Evolutionary conservation across 2,888 invertebrate genomes (phyloP).

Genomic region (Amorpha juglandis): DNA sequence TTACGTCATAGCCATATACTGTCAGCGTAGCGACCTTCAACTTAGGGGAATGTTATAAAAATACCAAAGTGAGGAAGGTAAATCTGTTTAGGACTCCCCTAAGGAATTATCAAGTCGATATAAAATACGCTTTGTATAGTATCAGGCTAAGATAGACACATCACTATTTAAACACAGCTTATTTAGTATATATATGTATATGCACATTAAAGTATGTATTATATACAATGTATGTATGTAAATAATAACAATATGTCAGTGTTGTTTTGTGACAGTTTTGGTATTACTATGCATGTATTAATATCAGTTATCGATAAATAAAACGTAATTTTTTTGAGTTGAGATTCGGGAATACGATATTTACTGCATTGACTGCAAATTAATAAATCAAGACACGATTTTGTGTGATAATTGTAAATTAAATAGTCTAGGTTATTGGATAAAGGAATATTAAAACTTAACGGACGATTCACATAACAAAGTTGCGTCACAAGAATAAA

Average conservation of each 20-base stretch:
- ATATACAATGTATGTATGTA: conserved; percentile 43
- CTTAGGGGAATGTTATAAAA: no score
- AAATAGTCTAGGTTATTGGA: no score
- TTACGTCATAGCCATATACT: background rate
- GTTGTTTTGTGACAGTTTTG: conserved; percentile 41
- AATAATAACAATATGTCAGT: conserved; percentile 39
- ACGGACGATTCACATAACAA: no score
- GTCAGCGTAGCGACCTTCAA: background rate
- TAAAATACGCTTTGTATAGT: background rate
- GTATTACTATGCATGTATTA: conserved; percentile 25
- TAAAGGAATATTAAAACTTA: no score
- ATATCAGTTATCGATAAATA: background rate
- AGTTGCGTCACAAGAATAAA: no score
- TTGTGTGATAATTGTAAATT: no score
- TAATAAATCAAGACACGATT: no score
- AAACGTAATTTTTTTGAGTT: background rate
- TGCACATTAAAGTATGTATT: conserved; percentile 39
- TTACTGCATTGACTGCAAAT: no score
- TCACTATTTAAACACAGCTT: conserved; percentile 7
- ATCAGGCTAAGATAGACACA: background rate
- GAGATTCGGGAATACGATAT: no score
- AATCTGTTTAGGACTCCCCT: no score
- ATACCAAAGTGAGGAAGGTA: no score
- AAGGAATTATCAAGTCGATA: no score
- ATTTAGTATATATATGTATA: conserved; percentile 39